Conservation (phyloP, 2,797 vertebrate genomes). For the Protosalanx chinensis region DNA sequence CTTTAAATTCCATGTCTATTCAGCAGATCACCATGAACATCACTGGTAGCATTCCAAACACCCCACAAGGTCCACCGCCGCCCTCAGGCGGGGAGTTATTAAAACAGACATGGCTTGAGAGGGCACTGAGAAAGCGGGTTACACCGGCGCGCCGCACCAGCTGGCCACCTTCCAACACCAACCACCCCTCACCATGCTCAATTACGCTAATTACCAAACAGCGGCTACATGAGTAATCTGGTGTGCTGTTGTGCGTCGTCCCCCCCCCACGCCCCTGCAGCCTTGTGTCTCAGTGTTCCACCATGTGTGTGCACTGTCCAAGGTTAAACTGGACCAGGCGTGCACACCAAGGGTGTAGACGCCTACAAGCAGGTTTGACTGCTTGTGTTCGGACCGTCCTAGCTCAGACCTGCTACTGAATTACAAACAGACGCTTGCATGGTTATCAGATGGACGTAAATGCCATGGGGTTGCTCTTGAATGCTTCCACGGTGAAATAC, state of each 20-base stretch:
- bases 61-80: no score
- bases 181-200: background rate
- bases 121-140: background rate
- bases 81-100: no score
- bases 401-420: no score
- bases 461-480: no score
- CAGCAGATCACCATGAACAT: background rate
- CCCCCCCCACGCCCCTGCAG: background rate
- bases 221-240: background rate
- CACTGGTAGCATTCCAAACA: background rate
- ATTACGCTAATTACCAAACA: slow-evolving; percentile 7
- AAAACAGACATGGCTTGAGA: no score
- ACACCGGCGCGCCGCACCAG: background rate
- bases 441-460: no score
- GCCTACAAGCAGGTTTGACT: background rate
- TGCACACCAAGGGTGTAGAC: background rate
- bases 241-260: background rate
- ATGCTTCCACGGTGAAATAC: no score
- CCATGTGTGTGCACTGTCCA: background rate
- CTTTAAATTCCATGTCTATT: background rate
- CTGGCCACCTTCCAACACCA: background rate
- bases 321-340: background rate
- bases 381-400: no score
- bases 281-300: background rate
- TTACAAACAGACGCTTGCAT: no score